Evolutionary conservation across 2,888 invertebrate species (phyloP), one percentile per base, ranked within the genome.

Genomic region (Drosophila monieri): DNA sequence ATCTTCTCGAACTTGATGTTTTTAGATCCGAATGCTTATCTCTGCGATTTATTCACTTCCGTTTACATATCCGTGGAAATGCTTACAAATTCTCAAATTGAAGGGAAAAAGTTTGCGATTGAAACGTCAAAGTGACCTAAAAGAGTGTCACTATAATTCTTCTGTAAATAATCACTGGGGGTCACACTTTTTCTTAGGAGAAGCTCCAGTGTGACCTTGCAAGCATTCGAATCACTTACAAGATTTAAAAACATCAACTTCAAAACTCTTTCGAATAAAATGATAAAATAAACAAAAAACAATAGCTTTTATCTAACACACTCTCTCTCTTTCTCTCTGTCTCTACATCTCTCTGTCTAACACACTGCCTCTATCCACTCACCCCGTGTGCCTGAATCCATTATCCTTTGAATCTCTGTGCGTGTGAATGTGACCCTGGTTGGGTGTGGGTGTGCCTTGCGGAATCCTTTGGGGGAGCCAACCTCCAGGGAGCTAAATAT

Each of bases 221-320:
- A 1, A 12, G n/a, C 5, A 12, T 35, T 35, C 1, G 10, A 35
- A 35, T 6, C 32, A 5, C 1, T 6, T n/a, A n/a, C n/a, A 35
- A 4, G 35, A 35, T n/a, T 5, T 35, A 14, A 6, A 35, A 35
- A 35, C 35, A 35, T 35, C 35, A 35, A 35, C n/a, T 35, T 35
- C n/a, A n/a, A n/a, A n/a, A n/a, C 35, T 35, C 6, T 35, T 2
- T 35, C 12, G 47, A 57, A 46, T n/a, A 14, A 25, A 51, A 62
- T 47, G 61, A 43, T 23, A 46, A 58, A 9, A 53, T 12, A 27
- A 32, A n/a, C 30, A 32, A 1, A 1, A n/a, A 14, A 12, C 37
- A 23, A n/a, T 53, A 54, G 76, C 70, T 73, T 75, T 73, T 87
- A 78, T 80, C 85, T 80, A 80, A 80, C 88, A 51, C 85, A 66